Base-by-base conservation (phyloP, 1,140 invertebrate species). In the Pogonomyrmex californicus region DNA sequence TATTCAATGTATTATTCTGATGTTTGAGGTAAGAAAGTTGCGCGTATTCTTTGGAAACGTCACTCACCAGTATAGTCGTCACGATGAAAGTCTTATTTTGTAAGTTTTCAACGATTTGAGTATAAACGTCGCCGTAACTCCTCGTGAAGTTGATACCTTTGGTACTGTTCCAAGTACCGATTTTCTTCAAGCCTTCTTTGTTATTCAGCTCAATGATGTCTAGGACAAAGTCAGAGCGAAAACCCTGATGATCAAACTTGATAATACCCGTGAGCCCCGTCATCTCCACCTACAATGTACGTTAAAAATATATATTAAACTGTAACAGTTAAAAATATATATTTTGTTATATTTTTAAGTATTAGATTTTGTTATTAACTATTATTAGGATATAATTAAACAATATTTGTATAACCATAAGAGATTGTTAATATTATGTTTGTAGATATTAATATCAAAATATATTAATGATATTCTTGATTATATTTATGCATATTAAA, bases 171-270 rank as follows among this genome's bases (percentile, higher is more conserved):
- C 98, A 99, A 23, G 97, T 97, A 23, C 98, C 98, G 65, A 99
- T 98, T 94, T 98, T 98, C 86, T 97, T 96, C 62, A 98, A 94
- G 0, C 98, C 98, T 51, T 97, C 97, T 91, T 98, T 97, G 41
- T 96, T 97, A 87, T 95, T 95, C 54, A 99, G 95, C 93, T 99
- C 98, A 51, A 99, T 97, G 86, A 99, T 98, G 92, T 99, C 98
- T 60, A 99, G 95, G 87, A 97, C 97, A 92, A 99, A 99, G 94
- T 99, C 98, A 1, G 98, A 98, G 82, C 99, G 96, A 94, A 98
- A 99, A 49, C 99, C 98, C 95, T 98, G 97, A 93, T 99, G 98
- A 95, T 99, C 98, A 94, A 99, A 99, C 94, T 98, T 98, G 87
- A 99, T 98, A 17, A 98, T 97, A 54, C 99, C 98, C 1, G 98